Percentiles rank a stretch among this genome's conserved stretches.
These are phyloP conservation scores for Elephas maximus DNA, from an alignment of 2,113 vertebrate genomes.

Conservation along the genomic window DNA sequence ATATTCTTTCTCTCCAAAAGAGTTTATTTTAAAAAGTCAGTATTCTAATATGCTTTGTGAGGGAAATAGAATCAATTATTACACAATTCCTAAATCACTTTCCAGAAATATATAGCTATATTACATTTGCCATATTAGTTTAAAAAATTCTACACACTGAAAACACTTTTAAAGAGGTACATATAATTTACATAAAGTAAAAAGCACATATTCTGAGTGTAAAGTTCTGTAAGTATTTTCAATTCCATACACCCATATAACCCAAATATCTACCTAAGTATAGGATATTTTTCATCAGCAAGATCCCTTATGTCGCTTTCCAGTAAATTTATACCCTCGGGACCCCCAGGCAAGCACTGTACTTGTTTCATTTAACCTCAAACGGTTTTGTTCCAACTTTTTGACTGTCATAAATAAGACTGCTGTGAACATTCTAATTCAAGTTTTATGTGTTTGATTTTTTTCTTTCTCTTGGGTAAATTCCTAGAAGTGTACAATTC, in stretches of 20 bases:
- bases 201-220: neutral
- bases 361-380: neutral
- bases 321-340: neutral
- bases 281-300: neutral
- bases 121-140: neutral
- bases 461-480: neutral
- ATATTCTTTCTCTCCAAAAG: neutral
- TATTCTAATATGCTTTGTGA: neutral
- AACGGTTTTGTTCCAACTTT: neutral
- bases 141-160: neutral
- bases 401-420: no score
- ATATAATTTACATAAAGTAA: conserved; percentile 1
- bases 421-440: neutral
- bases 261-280: neutral
- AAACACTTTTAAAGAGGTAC: neutral
- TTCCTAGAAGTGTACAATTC: neutral
- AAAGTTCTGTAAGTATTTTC: neutral
- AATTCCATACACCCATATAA: neutral
- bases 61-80: neutral
- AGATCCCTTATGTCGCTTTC: neutral
- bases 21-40: neutral
- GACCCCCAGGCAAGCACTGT: neutral
- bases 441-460: neutral
- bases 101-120: conserved; percentile 6
- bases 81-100: neutral